Percentiles rank a stretch among this genome's conserved stretches.
Conservation (phyloP, 2,797 vertebrate genomes). For the Gymnopithys bicolor region DNA sequence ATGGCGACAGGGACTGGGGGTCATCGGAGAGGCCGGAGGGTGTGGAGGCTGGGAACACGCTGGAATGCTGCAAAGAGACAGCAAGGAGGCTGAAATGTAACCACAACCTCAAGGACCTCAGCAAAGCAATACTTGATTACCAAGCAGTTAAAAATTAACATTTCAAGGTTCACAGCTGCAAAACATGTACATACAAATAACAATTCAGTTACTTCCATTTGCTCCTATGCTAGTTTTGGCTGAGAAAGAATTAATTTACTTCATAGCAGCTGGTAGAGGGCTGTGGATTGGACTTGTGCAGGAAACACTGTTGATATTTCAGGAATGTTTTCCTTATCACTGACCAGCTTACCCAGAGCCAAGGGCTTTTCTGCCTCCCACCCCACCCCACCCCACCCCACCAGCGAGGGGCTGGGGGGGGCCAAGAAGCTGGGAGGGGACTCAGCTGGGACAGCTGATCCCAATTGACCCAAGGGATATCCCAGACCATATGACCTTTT, state of each 20-base stretch:
- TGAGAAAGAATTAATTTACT: neutral
- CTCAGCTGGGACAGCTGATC: neutral
- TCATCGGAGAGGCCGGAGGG: constrained; percentile 91
- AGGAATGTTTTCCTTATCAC: neutral
- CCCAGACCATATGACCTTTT: neutral
- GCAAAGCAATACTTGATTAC: neutral
- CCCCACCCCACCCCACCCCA: neutral
- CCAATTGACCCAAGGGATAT: neutral
- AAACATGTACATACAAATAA: rapidly evolving
- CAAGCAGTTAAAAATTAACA: neutral
- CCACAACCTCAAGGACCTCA: neutral
- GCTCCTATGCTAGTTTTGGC: neutral
- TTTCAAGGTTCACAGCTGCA: neutral
- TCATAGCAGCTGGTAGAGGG: neutral
- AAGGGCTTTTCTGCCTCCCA: neutral
- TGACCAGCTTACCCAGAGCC: neutral
- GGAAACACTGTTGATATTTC: neutral
- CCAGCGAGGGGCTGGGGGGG: neutral
- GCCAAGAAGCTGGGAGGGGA: too few relatives aligned
- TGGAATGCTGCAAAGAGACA: constrained; percentile 84
- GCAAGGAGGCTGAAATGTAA: constrained; percentile 6
- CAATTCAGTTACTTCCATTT: neutral
- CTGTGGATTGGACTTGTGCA: too few relatives aligned
- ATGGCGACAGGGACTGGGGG: constrained; percentile 84
- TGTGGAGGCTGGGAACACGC: constrained; percentile 85